Conservation (phyloP, 2,797 vertebrate species). For the Galaxias olidus region DNA sequence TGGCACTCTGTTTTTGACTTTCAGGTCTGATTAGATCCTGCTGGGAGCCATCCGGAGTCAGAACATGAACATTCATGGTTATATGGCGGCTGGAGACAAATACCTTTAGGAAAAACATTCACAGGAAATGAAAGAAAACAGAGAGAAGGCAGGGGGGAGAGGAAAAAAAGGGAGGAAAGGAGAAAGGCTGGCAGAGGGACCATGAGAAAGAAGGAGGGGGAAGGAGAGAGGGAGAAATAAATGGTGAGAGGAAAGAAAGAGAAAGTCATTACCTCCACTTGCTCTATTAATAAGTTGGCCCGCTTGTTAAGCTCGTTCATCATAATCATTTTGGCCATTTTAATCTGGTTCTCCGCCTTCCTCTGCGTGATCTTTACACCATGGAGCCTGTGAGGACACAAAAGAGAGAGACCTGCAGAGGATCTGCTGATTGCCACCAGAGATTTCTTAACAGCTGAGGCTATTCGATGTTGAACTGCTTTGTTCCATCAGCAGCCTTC, state of each 20-base stretch:
- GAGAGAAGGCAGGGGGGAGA: not conserved
- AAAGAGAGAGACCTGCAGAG: slow-evolving; percentile 36
- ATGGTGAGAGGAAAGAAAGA: slow-evolving; percentile 4
- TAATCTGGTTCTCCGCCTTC: slow-evolving; percentile 98
- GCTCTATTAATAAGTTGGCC: slow-evolving; percentile 93
- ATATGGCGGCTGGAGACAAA: slow-evolving; percentile 56
- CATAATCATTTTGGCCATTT: slow-evolving; percentile 98
- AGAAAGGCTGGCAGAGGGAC: too few relatives aligned
- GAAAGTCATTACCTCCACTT: slow-evolving; percentile 91
- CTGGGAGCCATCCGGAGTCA: slow-evolving; percentile 42
- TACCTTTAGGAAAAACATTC: slow-evolving; percentile 14
- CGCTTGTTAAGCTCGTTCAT: slow-evolving; percentile 97
- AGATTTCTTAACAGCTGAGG: slow-evolving; percentile 25
- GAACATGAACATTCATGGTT: slow-evolving; percentile 49
- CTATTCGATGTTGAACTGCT: slow-evolving; percentile 1
- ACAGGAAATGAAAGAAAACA: slow-evolving; percentile 2
- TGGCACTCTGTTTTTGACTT: slow-evolving; percentile 47
- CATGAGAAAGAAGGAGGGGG: too few relatives aligned
- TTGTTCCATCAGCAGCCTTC: slow-evolving; percentile 10
- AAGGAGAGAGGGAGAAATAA: too few relatives aligned
- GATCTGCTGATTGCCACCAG: slow-evolving; percentile 38
- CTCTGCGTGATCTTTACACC: slow-evolving; percentile 91
- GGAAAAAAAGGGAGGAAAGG: too few relatives aligned
- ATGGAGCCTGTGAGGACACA: slow-evolving; percentile 80
- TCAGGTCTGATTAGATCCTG: slow-evolving; percentile 48